Evolutionary conservation across 1,140 invertebrate genomes (phyloP).

Genomic region (Chrysopa pallens): DNA sequence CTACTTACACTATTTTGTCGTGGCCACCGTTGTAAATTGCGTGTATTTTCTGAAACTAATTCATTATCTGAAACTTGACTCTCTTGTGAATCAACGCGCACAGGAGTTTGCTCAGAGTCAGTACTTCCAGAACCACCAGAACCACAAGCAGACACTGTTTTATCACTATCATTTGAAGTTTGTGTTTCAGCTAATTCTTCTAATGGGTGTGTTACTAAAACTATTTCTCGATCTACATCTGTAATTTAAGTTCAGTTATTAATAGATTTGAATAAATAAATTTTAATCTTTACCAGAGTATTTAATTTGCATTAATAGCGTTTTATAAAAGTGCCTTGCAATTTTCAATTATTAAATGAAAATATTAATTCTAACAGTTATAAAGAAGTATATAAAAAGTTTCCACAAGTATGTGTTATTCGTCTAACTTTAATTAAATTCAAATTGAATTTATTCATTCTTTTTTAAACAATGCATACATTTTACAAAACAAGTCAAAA

Average conservation of each 20-base stretch:
- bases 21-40: slow-evolving; percentile 50
- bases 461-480: too few relatives aligned
- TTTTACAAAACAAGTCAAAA: too few relatives aligned
- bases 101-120: slow-evolving; percentile 67
- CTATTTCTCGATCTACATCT: slow-evolving; percentile 34
- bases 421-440: too few relatives aligned
- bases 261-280: not conserved
- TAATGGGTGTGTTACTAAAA: slow-evolving; percentile 32
- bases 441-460: too few relatives aligned
- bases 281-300: not conserved
- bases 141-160: slow-evolving; percentile 51
- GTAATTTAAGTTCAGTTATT: slow-evolving; percentile 12
- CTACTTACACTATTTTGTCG: slow-evolving; percentile 79
- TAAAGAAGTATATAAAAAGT: too few relatives aligned
- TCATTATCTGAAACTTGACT: slow-evolving; percentile 50
- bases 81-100: slow-evolving; percentile 73
- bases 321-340: not conserved
- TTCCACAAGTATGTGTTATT: too few relatives aligned
- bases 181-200: slow-evolving; percentile 17
- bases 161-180: slow-evolving; percentile 69
- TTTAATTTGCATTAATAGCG: not conserved
- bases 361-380: too few relatives aligned
- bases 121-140: slow-evolving; percentile 53
- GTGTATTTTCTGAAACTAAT: slow-evolving; percentile 18
- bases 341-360: too few relatives aligned